Evolutionary conservation across 2,113 vertebrate genomes (phyloP), one percentile per base, ranked within the genome.

Genomic region (Asarcornis scutulata): DNA sequence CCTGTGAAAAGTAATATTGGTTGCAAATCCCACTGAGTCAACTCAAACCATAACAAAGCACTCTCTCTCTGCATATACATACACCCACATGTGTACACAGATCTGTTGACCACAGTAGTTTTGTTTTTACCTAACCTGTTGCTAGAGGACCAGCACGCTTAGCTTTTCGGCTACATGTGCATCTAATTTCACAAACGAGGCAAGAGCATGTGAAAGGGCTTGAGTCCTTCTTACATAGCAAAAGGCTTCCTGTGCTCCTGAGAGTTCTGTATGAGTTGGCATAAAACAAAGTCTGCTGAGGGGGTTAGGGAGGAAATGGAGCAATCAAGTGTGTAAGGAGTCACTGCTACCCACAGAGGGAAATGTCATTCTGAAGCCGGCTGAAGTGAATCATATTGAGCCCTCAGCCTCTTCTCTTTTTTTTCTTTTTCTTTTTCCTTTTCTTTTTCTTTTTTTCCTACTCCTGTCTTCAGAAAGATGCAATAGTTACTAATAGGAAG

Each of bases 261-360:
- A 0, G 3, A 96, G 83, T 75, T 93, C 69, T 91, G 62, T 83
- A 25, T 79, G 88, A 93, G 93, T 26, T 92, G 92, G 90, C 92
- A 90, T 52, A 11, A 60, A 7, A 83, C 17, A 50, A 60, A 42
- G 17, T 60, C 71, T 91, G 64, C 82, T 88, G 73, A 88, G 83
- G 52, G 82, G 64, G 63, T 13, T 17, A 86, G 93, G 58, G 82
- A 96, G 96, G 88, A 95, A 96, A 94, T 95, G 86, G 96, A 96
- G 92, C 90, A 96, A 96, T 92, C 86, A 89, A 92, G 69, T 86
- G 83, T 91, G 93, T 50, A 88, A 92, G 83, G 93, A 97, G 90
- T 95, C 96, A 94, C 63, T 86, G 88, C 77, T 94, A 27, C 77
- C 88, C 92, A 40, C 8, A 2, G 40, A 95, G 44, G 38, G 52